Evolutionary conservation across 1,140 invertebrate species (phyloP).

Genomic region (Orussus abietinus): DNA sequence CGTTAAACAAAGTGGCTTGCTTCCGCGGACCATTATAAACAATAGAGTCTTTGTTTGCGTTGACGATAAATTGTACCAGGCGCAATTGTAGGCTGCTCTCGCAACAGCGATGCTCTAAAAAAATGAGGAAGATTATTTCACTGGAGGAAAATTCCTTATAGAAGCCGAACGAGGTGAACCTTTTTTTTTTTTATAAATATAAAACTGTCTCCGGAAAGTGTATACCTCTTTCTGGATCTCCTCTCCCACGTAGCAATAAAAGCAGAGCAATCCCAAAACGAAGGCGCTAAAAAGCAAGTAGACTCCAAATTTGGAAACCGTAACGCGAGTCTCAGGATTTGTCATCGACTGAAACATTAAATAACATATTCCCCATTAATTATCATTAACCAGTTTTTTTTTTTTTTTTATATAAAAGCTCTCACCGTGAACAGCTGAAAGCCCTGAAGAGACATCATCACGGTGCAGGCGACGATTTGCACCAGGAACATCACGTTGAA

Average conservation of each 20-base stretch:
- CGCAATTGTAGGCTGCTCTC: constrained; percentile 24
- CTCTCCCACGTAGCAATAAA: constrained; percentile 21
- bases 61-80: constrained; percentile 27
- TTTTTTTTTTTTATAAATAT: constrained; percentile 9
- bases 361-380: background rate
- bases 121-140: no score
- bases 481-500: constrained; percentile 20
- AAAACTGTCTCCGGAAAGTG: constrained; percentile 1
- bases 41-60: constrained; percentile 17
- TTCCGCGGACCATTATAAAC: constrained; percentile 25
- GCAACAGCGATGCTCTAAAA: constrained; percentile 28
- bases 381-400: background rate
- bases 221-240: constrained; percentile 16
- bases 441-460: constrained; percentile 24
- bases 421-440: constrained; percentile 18
- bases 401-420: background rate
- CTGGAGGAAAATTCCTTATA: no score
- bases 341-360: no score
- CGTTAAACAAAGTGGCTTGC: constrained; percentile 27
- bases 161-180: no score
- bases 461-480: constrained; percentile 11
- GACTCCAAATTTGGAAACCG: no score
- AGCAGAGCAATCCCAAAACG: no score
- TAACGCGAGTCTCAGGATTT: no score
- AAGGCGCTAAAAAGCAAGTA: no score